Evolutionary conservation across 1,140 invertebrate genomes (phyloP), one percentile per base, ranked within the genome.

Genomic region (Zeugodacus cucurbitae): DNA sequence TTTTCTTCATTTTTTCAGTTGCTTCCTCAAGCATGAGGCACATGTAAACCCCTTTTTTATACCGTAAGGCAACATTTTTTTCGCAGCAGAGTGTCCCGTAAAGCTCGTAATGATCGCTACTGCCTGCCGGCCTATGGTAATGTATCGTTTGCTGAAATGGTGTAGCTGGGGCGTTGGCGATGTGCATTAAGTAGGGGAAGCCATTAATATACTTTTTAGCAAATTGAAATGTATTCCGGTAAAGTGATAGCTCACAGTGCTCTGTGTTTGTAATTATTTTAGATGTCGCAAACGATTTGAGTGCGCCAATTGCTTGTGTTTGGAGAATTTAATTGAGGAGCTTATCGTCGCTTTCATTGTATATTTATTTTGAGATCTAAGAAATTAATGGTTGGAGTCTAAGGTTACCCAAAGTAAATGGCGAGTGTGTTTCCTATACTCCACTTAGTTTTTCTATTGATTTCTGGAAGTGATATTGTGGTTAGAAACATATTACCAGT

Each of bases 151-250:
- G 29, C n/a, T 7, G 34, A 37, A 74, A 67, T 67, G 14, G 32
- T 67, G 64, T 32, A 32, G n/a, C 22, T 22, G 37, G 74, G 41
- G 74, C 41, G n/a, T 1, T 82, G 14, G 74, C 8, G 20, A 17
- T 11, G 17, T 48, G 10, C n/a, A 29, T 82, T n/a, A 82, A 82
- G 41, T 34, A 26, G n/a, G 41, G 44, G 26, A 82, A 11, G 74
- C 41, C 74, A 82, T 48, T 82, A 82, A 82, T 82, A 82, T 82
- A 22, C 41, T 82, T 82, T 54, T 82, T 82, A 82, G 41, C 74
- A 48, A 82, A 82, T 82, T 82, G 74, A 82, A 82, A 82, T 82
- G 74, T 82, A 74, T 37, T 37, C 67, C 17, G 20, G 20, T 34
- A 74, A 37, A 37, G 67, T 37, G 67, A 74, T 74, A 74, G 26